These are phyloP conservation scores for Antennarius maculatus DNA, from an alignment of 2,797 vertebrate genomes.

Conservation along the genomic window DNA sequence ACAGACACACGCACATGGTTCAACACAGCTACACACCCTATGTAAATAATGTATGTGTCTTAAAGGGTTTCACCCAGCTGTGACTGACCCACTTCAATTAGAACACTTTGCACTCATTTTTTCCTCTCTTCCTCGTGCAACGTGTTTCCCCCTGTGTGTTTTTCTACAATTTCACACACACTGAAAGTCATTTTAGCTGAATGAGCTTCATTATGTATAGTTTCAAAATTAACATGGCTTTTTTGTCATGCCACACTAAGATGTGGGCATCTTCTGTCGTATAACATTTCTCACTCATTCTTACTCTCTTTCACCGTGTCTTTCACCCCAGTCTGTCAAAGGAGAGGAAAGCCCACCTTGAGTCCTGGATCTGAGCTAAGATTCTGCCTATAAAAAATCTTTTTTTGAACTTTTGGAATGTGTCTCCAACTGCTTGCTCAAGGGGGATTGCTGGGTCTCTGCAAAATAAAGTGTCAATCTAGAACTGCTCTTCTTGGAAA, in stretches of 20 bases:
- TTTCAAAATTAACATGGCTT: not conserved
- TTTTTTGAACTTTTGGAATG: too few species aligned
- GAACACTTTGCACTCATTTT: constrained; percentile 60
- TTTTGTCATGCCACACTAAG: not conserved
- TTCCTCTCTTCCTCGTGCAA: constrained; percentile 25
- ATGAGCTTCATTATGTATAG: not conserved
- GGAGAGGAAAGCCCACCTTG: too few species aligned
- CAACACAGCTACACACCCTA: constrained; percentile 49
- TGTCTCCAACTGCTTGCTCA: too few species aligned
- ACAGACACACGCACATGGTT: constrained; percentile 26
- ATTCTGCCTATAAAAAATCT: too few species aligned
- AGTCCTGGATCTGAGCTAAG: too few species aligned
- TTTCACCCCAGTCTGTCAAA: too few species aligned
- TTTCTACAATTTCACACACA: constrained; percentile 4
- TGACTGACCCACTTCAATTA: constrained; percentile 83
- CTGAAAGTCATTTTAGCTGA: constrained; percentile 1
- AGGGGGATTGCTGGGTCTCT: too few species aligned
- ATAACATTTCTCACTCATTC: not conserved
- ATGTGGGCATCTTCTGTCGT: not conserved
- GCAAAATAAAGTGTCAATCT: too few species aligned
- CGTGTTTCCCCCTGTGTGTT: constrained; percentile 2
- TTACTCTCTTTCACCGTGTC: too few species aligned
- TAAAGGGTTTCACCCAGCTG: constrained; percentile 79
- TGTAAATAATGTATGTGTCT: constrained; percentile 85
- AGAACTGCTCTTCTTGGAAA: too few species aligned